phyloP scores from a whole-genome alignment of 2,113 vertebrate genomes.

The Brachyhypopomus occidentalis region DNA sequence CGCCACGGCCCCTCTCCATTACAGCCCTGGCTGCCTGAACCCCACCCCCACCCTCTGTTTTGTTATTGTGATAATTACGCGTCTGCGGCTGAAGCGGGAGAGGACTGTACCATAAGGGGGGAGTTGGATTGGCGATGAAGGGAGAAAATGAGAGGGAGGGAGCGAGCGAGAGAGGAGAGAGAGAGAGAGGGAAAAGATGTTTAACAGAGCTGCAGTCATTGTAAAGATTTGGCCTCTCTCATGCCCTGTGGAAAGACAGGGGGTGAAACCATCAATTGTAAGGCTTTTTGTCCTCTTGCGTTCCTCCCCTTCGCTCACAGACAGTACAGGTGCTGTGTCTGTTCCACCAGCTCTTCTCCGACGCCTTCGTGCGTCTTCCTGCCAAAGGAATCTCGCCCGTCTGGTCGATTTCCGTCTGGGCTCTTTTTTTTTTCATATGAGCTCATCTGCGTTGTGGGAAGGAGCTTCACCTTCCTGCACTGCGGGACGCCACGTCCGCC shows the following conservation, averaged over 20 bases:
- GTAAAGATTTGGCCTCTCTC: neutral
- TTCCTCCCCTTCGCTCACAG: no score
- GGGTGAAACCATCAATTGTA: neutral
- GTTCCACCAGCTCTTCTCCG: no score
- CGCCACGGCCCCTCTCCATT: no score
- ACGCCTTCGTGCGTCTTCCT: no score
- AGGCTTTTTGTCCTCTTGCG: no score
- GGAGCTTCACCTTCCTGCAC: no score
- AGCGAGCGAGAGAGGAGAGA: neutral
- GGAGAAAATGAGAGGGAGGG: neutral
- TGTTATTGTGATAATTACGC: constrained; percentile 25
- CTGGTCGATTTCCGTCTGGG: no score
- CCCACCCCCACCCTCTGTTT: neutral
- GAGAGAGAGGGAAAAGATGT: neutral
- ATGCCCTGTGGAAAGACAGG: neutral
- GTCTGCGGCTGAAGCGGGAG: neutral
- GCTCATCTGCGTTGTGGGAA: no score
- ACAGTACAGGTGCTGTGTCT: neutral
- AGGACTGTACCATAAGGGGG: neutral
- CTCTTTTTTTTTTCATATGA: no score
- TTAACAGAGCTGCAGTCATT: neutral
- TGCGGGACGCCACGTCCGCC: no score
- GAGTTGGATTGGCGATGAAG: neutral
- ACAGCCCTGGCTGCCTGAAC: no score
- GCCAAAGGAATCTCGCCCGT: no score